Conservation (phyloP, 1,140 invertebrate genomes). For the Drosophila lacteicornis region DNA sequence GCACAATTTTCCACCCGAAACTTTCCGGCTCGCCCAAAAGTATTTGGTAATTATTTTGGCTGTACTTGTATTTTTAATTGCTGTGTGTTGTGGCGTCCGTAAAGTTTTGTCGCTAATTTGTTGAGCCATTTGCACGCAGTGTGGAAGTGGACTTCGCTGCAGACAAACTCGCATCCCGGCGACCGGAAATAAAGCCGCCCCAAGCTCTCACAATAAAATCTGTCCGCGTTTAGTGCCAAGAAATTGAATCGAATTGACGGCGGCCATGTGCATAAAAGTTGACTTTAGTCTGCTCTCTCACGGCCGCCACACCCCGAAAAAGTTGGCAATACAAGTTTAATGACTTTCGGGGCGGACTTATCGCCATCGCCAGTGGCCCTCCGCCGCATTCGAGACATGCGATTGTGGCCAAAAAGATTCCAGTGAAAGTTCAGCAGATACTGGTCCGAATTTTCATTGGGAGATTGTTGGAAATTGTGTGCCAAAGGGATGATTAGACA, state of each 20-base stretch:
- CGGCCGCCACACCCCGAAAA: constrained; percentile 24
- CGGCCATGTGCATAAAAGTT: constrained; percentile 61
- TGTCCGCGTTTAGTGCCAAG: constrained; percentile 56
- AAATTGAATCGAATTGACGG: constrained; percentile 64
- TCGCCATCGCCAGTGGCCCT: constrained; percentile 10
- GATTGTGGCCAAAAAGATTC: constrained; percentile 35
- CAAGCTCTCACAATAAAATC: constrained; percentile 24
- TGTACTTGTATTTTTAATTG: constrained; percentile 71
- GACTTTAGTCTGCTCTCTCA: constrained; percentile 49
- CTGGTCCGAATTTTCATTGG: constrained; percentile 9
- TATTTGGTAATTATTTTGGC: constrained; percentile 55
- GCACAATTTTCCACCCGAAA: constrained; percentile 32
- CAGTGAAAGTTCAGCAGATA: constrained; percentile 36
- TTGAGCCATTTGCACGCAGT: constrained; percentile 63
- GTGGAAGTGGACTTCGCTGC: constrained; percentile 17
- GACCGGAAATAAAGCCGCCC: constrained; percentile 31
- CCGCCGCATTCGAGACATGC: constrained; percentile 42
- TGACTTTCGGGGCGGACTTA: constrained; percentile 70
- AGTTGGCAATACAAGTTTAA: constrained; percentile 72
- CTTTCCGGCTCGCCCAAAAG: constrained; percentile 50
- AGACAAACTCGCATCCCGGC: constrained; percentile 13
- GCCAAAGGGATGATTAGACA: constrained; percentile 9
- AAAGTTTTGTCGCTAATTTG: constrained; percentile 80
- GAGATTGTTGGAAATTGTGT: constrained; percentile 3
- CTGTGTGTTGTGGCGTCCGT: constrained; percentile 47